Evolutionary conservation across 1,140 invertebrate genomes (phyloP).

Genomic region (Zeugodacus cucurbitae): DNA sequence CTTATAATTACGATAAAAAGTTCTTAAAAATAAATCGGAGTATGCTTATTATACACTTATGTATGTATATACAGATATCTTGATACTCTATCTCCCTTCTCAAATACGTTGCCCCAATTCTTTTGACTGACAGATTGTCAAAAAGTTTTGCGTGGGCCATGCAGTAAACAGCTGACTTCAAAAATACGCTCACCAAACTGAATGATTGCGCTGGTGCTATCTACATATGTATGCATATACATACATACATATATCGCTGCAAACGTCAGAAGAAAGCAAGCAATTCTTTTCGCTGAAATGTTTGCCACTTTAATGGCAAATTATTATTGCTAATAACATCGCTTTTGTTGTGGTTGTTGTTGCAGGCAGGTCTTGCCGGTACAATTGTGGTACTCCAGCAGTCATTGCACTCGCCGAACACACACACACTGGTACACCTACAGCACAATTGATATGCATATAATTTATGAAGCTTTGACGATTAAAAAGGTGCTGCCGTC

Average conservation of each 20-base stretch:
- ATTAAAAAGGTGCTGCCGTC: background rate
- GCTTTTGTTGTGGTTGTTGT: background rate
- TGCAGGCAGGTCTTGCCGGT: background rate
- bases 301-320: background rate
- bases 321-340: background rate
- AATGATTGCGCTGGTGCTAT: background rate
- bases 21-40: background rate
- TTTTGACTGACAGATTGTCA: background rate
- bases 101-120: background rate
- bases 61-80: background rate
- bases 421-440: background rate
- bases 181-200: background rate
- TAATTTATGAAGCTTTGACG: background rate
- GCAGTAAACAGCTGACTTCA: background rate
- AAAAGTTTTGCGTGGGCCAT: slow-evolving; percentile 1
- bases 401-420: slow-evolving; percentile 10
- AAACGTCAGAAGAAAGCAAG: background rate
- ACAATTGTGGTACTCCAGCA: slow-evolving; percentile 4
- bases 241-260: background rate
- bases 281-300: background rate
- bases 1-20: too few species aligned
- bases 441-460: background rate
- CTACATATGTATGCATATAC: background rate
- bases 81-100: background rate
- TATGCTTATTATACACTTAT: background rate